phyloP scores from a whole-genome alignment of 2,797 vertebrate genomes.

The Crenichthys baileyi region DNA sequence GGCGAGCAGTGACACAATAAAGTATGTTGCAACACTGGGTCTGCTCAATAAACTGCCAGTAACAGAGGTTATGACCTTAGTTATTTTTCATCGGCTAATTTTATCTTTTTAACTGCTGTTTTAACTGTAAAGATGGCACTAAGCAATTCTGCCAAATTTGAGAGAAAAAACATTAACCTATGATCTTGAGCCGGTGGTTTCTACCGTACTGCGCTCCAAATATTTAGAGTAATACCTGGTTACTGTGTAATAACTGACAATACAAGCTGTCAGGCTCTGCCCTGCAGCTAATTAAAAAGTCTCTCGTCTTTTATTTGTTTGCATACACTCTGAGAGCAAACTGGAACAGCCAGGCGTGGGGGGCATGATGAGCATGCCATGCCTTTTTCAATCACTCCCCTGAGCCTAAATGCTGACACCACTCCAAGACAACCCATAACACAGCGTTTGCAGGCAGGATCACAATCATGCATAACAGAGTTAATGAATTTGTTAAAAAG shows the following conservation, averaged over 20 bases:
- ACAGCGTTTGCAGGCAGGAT: conserved; percentile 53
- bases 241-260: conserved; percentile 77
- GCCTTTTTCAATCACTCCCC: conserved; percentile 80
- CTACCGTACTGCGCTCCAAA: conserved; percentile 74
- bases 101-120: conserved; percentile 51
- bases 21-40: conserved; percentile 39
- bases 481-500: neutral
- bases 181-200: conserved; percentile 60
- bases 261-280: conserved; percentile 80
- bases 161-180: conserved; percentile 49
- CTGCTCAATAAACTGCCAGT: conserved; percentile 51
- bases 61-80: conserved; percentile 48
- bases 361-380: conserved; percentile 68
- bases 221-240: conserved; percentile 82
- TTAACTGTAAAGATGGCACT: conserved; percentile 31
- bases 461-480: neutral
- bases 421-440: conserved; percentile 73
- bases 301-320: conserved; percentile 75
- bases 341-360: conserved; percentile 70
- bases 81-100: conserved; percentile 25
- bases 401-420: conserved; percentile 78
- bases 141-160: conserved; percentile 34
- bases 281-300: conserved; percentile 82
- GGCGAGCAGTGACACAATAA: conserved; percentile 49
- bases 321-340: conserved; percentile 70